These are phyloP conservation scores for Notothenia coriiceps DNA, from an alignment of 2,113 vertebrate species.

Conservation along the genomic window DNA sequence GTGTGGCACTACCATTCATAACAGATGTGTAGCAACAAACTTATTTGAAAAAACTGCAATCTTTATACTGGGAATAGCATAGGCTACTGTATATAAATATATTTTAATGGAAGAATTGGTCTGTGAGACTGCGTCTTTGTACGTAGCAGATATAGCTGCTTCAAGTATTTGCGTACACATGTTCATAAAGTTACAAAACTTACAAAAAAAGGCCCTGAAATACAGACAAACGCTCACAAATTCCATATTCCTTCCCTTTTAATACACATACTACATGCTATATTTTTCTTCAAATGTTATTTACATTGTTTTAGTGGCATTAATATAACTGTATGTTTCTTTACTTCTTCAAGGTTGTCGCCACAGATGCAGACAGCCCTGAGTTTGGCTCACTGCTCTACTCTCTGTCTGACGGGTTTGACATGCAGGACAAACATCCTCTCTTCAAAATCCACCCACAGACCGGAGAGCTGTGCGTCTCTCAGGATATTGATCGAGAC, in stretches of 20 bases:
- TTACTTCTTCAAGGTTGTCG: slow-evolving; percentile 84
- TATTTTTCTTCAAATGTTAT: neutral
- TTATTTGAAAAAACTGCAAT: neutral
- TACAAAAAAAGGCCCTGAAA: too few relatives aligned
- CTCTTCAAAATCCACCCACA: slow-evolving; percentile 86
- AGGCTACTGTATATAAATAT: too few relatives aligned
- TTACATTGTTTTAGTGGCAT: neutral
- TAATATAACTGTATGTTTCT: neutral
- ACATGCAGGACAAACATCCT: slow-evolving; percentile 84
- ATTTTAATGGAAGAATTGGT: too few relatives aligned
- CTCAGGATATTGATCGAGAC: slow-evolving; percentile 91
- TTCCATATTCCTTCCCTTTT: neutral
- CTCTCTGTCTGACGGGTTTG: slow-evolving; percentile 88
- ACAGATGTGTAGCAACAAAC: neutral
- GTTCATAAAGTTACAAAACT: too few relatives aligned
- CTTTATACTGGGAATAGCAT: neutral
- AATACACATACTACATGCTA: neutral
- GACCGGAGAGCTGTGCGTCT: slow-evolving; percentile 89
- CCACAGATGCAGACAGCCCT: slow-evolving; percentile 88
- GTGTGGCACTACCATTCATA: neutral
- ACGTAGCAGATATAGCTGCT: neutral
- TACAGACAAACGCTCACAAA: too few relatives aligned
- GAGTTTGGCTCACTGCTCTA: slow-evolving; percentile 88
- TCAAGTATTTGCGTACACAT: too few relatives aligned
- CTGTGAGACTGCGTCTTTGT: neutral